Percentiles rank a stretch among this genome's conserved stretches.
Evolutionary conservation across 2,113 vertebrate species (phyloP).

Genomic region (Sebastes fasciatus): DNA sequence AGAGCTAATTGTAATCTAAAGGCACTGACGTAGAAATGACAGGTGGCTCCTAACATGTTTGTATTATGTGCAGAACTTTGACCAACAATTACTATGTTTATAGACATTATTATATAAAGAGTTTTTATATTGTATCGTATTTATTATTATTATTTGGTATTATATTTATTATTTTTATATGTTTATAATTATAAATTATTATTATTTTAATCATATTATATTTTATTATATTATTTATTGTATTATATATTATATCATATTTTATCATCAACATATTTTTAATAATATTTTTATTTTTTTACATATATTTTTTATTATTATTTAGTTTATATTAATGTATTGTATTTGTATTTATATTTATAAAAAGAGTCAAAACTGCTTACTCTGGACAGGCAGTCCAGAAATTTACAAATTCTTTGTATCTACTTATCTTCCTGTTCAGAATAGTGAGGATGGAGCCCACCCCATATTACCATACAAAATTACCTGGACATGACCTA

Average conservation of each 20-base stretch:
- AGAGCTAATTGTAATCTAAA: slow-evolving; percentile 33
- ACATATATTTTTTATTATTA: too few relatives aligned
- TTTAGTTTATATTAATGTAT: too few relatives aligned
- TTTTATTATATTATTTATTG: neutral
- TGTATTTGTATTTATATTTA: too few relatives aligned
- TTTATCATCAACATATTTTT: too few relatives aligned
- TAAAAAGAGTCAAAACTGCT: too few relatives aligned
- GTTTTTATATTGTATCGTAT: too few relatives aligned
- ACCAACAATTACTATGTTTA: neutral
- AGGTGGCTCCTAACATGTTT: slow-evolving; percentile 3
- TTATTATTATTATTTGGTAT: too few relatives aligned
- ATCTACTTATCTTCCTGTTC: neutral
- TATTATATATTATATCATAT: too few relatives aligned
- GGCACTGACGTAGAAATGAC: slow-evolving; percentile 9
- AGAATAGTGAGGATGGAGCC: neutral
- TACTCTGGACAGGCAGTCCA: too few relatives aligned
- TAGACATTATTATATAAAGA: neutral
- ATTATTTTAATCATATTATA: neutral
- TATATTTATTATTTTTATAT: too few relatives aligned
- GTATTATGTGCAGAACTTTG: neutral
- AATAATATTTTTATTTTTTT: too few relatives aligned
- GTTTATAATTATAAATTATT: too few relatives aligned
- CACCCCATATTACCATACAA: neutral
- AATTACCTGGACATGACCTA: neutral
- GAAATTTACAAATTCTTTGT: neutral